Evolutionary conservation across 2,888 invertebrate genomes (phyloP).

Genomic region (Xestia rhomboidea): DNA sequence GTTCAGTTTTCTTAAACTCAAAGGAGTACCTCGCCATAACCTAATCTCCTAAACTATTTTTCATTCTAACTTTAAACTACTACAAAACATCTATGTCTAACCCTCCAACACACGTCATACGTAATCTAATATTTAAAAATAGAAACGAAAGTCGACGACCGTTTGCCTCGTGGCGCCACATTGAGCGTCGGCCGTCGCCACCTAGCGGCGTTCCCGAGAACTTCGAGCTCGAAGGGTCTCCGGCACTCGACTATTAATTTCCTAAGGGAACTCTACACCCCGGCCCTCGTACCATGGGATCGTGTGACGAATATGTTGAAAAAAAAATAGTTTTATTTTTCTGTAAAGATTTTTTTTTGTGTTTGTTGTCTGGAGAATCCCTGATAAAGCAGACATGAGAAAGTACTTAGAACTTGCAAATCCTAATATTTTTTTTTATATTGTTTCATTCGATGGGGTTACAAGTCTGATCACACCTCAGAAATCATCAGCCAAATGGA

Average conservation of each 20-base stretch:
- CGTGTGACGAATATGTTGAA: constrained; percentile 16
- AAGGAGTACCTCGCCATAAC: background rate
- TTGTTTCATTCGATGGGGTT: background rate
- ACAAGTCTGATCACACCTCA: background rate
- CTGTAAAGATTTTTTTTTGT: background rate
- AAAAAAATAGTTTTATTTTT: background rate
- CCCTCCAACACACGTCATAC: background rate
- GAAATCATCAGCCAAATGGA: background rate
- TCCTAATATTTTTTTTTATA: background rate
- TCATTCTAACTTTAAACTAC: background rate
- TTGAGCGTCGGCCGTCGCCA: constrained; percentile 73
- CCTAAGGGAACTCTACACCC: constrained; percentile 88
- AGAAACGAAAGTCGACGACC: constrained; percentile 34
- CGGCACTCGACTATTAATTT: constrained; percentile 86
- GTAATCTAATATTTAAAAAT: constrained; percentile 50
- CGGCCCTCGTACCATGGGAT: constrained; percentile 81
- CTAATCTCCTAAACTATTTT: background rate
- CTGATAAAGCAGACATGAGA: background rate
- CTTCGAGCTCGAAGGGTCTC: constrained; percentile 79
- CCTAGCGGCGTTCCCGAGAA: constrained; percentile 78
- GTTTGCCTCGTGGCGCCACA: constrained; percentile 40
- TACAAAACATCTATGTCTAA: background rate
- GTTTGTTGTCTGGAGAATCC: background rate
- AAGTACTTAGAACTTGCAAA: background rate
- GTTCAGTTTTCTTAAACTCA: background rate